Base-by-base conservation (phyloP, 1,140 invertebrate species). In the Sesamia nonagrioides region DNA sequence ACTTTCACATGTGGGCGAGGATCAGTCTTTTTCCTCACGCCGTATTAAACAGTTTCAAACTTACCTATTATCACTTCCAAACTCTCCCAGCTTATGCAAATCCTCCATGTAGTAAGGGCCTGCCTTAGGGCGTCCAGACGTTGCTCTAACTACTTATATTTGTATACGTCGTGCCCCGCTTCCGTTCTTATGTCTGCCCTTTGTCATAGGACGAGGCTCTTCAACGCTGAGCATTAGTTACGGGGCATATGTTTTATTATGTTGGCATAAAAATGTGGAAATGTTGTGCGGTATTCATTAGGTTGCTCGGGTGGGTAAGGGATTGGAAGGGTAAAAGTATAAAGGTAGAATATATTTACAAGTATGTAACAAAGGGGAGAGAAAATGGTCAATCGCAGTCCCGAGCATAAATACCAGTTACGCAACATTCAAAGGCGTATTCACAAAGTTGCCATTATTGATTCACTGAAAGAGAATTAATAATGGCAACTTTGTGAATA, bases 81-180 rank as follows among this genome's bases (percentile, higher is more conserved):
- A 50, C 2, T 50, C 45, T 50, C 45, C 15, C 4, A 6, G 6
- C 33, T 33, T 13, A 35, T 45, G 18, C 6, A 45, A 21, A 42
- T 66, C 45, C 15, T 18, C 8, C 50, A 11, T 11, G n/a, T 66
- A 52, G 74, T 76, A 76, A 35, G n/a, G 60, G 45, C 21, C 63
- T 15, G 42, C 74, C 60, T 9, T 56, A 66, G 60, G 60, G 60
- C 15, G 27, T n/a, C 40, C 58, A 76, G 74, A 76, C 73, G 73
- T 48, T 27, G 60, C 45, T 45, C 60, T 66, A 76, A 76, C 74
- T 45, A 76, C 60, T 66, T 66, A 50, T 69, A 79, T 79, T 79
- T 63, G 69, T 79, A 50, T 60, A 54, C 66, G 69, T 73, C 69
- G 54, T 61, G 48, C 13, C 77, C 66, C 58, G n/a, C 68, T 54